Evolutionary conservation across 35 echinoderm and acorn worm species (phyloP).

Genomic region (Acanthaster planci): DNA sequence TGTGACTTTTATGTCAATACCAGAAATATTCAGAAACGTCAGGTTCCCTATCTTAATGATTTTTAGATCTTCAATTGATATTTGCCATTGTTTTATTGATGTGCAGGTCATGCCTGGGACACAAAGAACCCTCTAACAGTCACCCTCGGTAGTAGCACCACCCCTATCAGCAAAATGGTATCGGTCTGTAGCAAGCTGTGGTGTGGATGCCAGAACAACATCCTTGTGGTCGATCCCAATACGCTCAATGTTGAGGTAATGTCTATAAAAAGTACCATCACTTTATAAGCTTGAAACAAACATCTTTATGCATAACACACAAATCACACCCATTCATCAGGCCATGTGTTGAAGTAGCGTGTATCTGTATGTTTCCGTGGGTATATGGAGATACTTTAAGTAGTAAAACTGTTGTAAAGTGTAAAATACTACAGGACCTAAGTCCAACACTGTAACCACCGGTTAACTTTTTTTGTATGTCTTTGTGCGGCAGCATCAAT

Average conservation of each 20-base stretch:
- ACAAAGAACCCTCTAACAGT: constrained; percentile 80
- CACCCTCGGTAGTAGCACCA: constrained; percentile 89
- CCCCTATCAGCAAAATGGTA: constrained; percentile 96
- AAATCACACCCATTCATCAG: too few relatives aligned
- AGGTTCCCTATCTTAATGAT: too few relatives aligned
- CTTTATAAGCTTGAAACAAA: not conserved
- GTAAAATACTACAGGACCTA: too few relatives aligned
- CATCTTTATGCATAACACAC: not conserved
- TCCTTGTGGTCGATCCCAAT: constrained; percentile 88
- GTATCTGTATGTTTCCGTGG: too few relatives aligned
- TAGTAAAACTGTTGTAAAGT: too few relatives aligned
- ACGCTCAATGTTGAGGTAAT: constrained; percentile 90
- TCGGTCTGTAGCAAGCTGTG: constrained; percentile 92
- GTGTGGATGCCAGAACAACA: constrained; percentile 96
- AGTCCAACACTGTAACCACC: too few relatives aligned
- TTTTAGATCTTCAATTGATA: too few relatives aligned
- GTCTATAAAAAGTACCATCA: not conserved
- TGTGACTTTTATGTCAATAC: too few relatives aligned
- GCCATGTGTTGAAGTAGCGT: too few relatives aligned
- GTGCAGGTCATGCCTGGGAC: constrained; percentile 88
- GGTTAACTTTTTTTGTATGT: not conserved
- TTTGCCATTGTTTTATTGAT: too few relatives aligned
- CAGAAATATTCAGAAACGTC: too few relatives aligned
- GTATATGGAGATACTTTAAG: too few relatives aligned
- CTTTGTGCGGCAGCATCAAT: constrained; percentile 80